Conservation (phyloP, 2,888 invertebrate genomes). For the Erpobdella octoculata region DNA sequence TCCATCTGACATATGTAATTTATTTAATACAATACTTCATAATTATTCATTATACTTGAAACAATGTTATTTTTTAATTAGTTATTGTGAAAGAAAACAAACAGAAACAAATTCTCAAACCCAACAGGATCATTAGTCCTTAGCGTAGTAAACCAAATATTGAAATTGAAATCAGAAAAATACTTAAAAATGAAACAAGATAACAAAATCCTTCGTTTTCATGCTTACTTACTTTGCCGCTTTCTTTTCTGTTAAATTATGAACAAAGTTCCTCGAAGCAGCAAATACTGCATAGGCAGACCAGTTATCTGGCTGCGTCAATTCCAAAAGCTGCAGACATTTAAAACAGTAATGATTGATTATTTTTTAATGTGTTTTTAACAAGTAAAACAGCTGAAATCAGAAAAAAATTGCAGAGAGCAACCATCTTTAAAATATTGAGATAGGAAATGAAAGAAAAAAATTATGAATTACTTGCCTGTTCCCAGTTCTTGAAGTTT, state of each 20-base stretch:
- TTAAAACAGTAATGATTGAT: not conserved
- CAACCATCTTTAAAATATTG: no score
- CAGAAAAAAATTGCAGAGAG: no score
- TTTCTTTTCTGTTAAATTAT: slow-evolving; percentile 66
- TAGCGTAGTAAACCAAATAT: not conserved
- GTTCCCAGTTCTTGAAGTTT: slow-evolving; percentile 83
- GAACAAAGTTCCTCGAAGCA: slow-evolving; percentile 86
- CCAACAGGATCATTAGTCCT: not conserved
- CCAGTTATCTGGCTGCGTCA: slow-evolving; percentile 82
- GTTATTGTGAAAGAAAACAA: no score
- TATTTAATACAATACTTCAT: no score
- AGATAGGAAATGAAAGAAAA: no score
- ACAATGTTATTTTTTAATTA: not conserved
- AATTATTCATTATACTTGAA: no score
- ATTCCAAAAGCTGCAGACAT: slow-evolving; percentile 57
- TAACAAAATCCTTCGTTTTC: not conserved
- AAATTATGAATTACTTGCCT: no score
- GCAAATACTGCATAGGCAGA: slow-evolving; percentile 95
- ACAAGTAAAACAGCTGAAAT: no score
- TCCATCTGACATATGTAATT: no score
- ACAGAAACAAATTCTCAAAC: no score
- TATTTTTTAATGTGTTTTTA: no score
- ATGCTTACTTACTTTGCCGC: slow-evolving; percentile 12
- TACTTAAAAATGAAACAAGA: not conserved
- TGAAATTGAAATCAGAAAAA: not conserved